These are phyloP conservation scores for Motacilla tschutschensis DNA, from an alignment of 2,113 vertebrate genomes.

Conservation along the genomic window DNA sequence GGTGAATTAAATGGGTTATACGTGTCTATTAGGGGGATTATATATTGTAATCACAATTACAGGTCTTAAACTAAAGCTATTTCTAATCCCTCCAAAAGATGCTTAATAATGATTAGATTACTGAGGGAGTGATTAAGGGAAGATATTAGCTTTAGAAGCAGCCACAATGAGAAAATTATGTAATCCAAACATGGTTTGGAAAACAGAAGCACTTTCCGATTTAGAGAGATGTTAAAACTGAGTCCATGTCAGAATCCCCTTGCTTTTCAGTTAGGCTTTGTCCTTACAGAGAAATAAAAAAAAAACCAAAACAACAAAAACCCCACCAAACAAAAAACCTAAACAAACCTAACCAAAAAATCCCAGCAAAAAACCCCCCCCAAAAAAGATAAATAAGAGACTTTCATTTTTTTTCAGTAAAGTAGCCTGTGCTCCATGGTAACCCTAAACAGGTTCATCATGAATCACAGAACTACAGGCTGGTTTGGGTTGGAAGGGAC, in stretches of 20 bases:
- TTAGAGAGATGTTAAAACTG: neutral
- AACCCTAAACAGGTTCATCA: neutral
- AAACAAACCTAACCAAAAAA: neutral
- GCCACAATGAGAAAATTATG: slow-evolving; percentile 10
- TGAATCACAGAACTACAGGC: neutral
- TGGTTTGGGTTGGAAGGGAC: neutral
- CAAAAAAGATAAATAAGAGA: neutral
- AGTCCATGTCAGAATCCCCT: neutral
- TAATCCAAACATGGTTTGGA: neutral
- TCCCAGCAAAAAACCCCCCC: too few relatives aligned
- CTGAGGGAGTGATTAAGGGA: slow-evolving; percentile 48
- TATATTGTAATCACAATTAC: slow-evolving; percentile 54
- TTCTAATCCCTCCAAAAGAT: slow-evolving; percentile 60
- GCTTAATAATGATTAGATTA: slow-evolving; percentile 59
- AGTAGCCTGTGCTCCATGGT: neutral
- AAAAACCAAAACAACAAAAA: neutral
- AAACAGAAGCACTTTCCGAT: neutral
- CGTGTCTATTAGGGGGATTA: slow-evolving; percentile 25
- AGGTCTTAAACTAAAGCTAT: slow-evolving; percentile 60
- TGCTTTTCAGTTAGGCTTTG: neutral
- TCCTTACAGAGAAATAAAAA: neutral
- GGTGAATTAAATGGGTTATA: slow-evolving; percentile 30
- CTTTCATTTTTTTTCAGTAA: neutral
- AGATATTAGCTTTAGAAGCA: slow-evolving; percentile 31
- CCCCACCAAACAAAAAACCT: neutral